Evolutionary conservation across 1,140 invertebrate species (phyloP).

Genomic region (Trichonephila clavipes): DNA sequence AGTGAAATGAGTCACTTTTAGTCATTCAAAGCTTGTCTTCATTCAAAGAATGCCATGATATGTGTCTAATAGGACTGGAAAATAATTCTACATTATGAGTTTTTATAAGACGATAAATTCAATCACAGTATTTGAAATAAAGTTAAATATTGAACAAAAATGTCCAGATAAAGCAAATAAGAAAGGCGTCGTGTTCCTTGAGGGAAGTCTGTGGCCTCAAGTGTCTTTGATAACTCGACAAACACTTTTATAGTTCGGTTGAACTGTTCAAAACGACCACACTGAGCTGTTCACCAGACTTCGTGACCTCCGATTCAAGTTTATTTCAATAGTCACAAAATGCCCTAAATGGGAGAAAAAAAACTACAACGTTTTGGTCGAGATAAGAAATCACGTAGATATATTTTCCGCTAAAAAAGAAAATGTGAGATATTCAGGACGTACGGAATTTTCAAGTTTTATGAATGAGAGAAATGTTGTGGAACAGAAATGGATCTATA

Average conservation of each 20-base stretch:
- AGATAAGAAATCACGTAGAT: neutral
- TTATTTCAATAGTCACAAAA: constrained; percentile 79
- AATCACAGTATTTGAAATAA: constrained; percentile 61
- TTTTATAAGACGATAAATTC: constrained; percentile 68
- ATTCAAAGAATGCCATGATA: neutral
- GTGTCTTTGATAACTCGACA: constrained; percentile 61
- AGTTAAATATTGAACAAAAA: constrained; percentile 27
- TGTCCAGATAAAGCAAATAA: neutral
- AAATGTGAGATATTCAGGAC: neutral
- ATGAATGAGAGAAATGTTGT: constrained; percentile 3
- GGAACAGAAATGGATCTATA: neutral
- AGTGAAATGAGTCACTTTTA: neutral
- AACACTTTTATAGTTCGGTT: constrained; percentile 79
- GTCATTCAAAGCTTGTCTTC: neutral
- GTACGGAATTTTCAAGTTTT: neutral
- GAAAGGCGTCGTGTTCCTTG: constrained; percentile 38
- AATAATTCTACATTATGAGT: constrained; percentile 50
- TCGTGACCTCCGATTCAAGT: constrained; percentile 81
- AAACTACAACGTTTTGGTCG: too few relatives aligned
- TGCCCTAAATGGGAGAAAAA: constrained; percentile 18
- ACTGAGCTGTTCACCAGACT: constrained; percentile 81
- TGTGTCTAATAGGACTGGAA: constrained; percentile 54
- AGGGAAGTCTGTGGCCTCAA: constrained; percentile 78
- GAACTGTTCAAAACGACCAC: constrained; percentile 81
- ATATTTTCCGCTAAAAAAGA: constrained; percentile 17